These are phyloP conservation scores for Oasisia sp. DNA, from an alignment of 2,888 invertebrate genomes.

Conservation along the genomic window DNA sequence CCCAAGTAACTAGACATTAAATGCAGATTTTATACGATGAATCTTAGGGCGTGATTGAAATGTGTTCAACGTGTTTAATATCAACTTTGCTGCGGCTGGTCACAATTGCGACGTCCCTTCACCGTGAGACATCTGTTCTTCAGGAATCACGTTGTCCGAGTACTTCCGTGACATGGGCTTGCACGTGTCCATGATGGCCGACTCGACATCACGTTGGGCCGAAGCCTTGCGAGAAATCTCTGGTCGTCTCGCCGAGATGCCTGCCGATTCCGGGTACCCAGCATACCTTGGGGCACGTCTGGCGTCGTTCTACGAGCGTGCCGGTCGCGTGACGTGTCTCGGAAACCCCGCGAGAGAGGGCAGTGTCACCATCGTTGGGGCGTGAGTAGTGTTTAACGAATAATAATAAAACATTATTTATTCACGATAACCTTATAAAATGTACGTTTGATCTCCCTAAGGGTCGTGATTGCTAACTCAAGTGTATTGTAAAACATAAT, in stretches of 20 bases:
- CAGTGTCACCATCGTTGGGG: conserved; percentile 98
- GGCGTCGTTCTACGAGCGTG: conserved; percentile 99
- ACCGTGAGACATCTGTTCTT: no score
- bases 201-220: conserved; percentile 99
- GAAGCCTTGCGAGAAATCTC: conserved; percentile 99
- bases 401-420: no score
- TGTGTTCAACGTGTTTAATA: no score
- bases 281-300: conserved; percentile 98
- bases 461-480: no score
- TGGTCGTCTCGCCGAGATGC: conserved; percentile 99
- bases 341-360: conserved; percentile 99
- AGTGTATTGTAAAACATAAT: no score
- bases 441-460: no score
- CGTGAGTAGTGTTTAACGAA: conserved; percentile 68
- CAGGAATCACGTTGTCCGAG: conserved; percentile 98
- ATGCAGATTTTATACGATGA: no score
- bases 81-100: no score
- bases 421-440: no score
- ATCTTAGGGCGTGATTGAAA: no score
- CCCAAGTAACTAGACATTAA: no score
- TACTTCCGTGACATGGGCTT: conserved; percentile 98
- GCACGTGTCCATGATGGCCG: conserved; percentile 99
- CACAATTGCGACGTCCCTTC: no score
- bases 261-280: conserved; percentile 94
- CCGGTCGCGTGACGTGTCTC: conserved; percentile 95